phyloP scores from a whole-genome alignment of 1,140 invertebrate species.

The Papilio machaon region DNA sequence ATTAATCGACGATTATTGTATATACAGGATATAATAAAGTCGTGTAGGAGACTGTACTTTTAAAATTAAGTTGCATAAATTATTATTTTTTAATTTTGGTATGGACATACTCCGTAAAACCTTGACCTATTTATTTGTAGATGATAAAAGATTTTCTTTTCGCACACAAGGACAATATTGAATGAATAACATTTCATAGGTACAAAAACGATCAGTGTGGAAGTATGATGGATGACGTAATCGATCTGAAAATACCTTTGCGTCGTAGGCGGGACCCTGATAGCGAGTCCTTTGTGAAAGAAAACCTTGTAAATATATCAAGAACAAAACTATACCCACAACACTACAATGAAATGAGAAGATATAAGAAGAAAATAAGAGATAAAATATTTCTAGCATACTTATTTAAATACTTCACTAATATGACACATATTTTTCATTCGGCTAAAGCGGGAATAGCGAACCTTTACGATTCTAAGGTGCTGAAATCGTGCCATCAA shows the following conservation, averaged over 20 bases:
- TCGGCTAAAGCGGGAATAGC: too few species aligned
- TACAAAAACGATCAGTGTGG: constrained; percentile 7
- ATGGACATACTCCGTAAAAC: not conserved
- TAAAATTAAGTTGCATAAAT: too few species aligned
- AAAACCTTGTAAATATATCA: not conserved
- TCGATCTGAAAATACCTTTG: constrained; percentile 24
- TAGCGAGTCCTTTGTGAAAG: not conserved
- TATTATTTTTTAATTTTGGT: too few species aligned
- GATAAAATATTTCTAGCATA: too few species aligned
- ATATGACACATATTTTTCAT: too few species aligned
- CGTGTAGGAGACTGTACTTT: not conserved
- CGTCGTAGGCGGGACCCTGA: not conserved
- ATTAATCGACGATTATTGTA: too few species aligned
- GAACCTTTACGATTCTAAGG: too few species aligned
- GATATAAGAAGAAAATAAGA: too few species aligned
- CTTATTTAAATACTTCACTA: too few species aligned
- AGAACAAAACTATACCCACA: not conserved
- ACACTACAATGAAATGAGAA: not conserved
- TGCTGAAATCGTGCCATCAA: too few species aligned
- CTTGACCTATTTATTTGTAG: not conserved
- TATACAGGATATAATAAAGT: not conserved
- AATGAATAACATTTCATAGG: constrained; percentile 23
- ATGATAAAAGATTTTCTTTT: constrained; percentile 19
- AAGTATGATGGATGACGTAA: constrained; percentile 36
- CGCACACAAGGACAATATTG: not conserved